Evolutionary conservation across 2,888 invertebrate species (phyloP).

Genomic region (Hecatera dysodea): DNA sequence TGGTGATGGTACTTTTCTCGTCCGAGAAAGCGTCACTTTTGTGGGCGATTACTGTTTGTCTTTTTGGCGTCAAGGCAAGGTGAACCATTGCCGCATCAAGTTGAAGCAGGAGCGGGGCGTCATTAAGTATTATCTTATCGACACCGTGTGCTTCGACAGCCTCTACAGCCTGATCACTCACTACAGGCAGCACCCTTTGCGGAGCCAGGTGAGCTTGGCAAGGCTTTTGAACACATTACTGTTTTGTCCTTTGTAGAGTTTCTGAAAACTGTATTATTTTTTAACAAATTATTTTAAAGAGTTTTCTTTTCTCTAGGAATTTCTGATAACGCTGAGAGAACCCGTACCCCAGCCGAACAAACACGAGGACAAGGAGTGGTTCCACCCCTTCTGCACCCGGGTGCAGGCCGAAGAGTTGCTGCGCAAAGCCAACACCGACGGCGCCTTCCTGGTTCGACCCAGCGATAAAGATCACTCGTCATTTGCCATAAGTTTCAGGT

Average conservation of each 20-base stretch:
- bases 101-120: slow-evolving; percentile 96
- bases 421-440: slow-evolving; percentile 95
- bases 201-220: slow-evolving; percentile 95
- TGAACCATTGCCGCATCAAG: slow-evolving; percentile 98
- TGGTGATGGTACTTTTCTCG: slow-evolving; percentile 98
- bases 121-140: slow-evolving; percentile 97
- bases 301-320: slow-evolving; percentile 91
- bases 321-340: slow-evolving; percentile 96
- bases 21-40: slow-evolving; percentile 98
- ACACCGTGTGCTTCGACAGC: slow-evolving; percentile 97
- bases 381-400: slow-evolving; percentile 95
- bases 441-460: slow-evolving; percentile 98
- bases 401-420: slow-evolving; percentile 97
- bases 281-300: not conserved
- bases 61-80: slow-evolving; percentile 97
- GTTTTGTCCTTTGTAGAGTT: not conserved
- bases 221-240: slow-evolving; percentile 10
- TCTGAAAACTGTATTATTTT: not conserved
- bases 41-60: slow-evolving; percentile 99
- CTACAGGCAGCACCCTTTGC: slow-evolving; percentile 96
- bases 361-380: slow-evolving; percentile 98
- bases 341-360: slow-evolving; percentile 98
- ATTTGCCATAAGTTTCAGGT: slow-evolving; percentile 98
- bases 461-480: slow-evolving; percentile 96
- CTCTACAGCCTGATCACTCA: slow-evolving; percentile 97